Evolutionary conservation across 2,888 invertebrate genomes (phyloP), one percentile per base, ranked within the genome.

Genomic region (Melinaea menophilus): DNA sequence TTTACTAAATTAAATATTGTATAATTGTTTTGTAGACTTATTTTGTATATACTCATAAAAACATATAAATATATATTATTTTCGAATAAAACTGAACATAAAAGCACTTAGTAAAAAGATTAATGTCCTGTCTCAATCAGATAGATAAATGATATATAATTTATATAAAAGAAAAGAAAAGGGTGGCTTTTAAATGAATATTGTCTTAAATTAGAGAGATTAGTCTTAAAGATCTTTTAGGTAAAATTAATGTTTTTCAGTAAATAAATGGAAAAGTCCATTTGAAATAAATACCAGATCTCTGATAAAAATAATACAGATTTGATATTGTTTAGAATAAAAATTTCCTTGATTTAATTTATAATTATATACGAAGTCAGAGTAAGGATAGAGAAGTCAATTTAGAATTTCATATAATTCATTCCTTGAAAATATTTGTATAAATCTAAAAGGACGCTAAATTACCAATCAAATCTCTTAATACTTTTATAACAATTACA

Each of bases 141-240:
- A 66, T 61, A 75, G 74, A 77, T 76, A 76, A 81, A 82, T 76
- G 72, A 71, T 74, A 75, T 70, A 72, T 69, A 78, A 77, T 79
- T 77, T 73, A 71, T 72, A 66, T 63, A 59, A 72, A 69, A 70
- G 69, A 71, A 71, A 74, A 69, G 72, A 71, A 74, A 74, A 72
- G 63, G 61, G 70, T 73, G 72, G 72, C 73, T 71, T 72, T 72
- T 73, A 77, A 75, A 72, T 74, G 75, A 75, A 74, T 76, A 74
- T 73, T 73, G 70, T 66, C 72, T 76, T 79, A 65, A 78, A 80
- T 81, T 79, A 80, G 74, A 76, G 76, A 76, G 77, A 80, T 81
- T 81, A 79, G 73, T 74, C 72, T 74, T 65, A 65, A 74, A 73
- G 73, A 71, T 73, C 72, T 69, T 73, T 68, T 65, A 68, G 64